These are phyloP conservation scores for Colinus virginianus DNA, from an alignment of 2,113 vertebrate genomes.

Conservation along the genomic window DNA sequence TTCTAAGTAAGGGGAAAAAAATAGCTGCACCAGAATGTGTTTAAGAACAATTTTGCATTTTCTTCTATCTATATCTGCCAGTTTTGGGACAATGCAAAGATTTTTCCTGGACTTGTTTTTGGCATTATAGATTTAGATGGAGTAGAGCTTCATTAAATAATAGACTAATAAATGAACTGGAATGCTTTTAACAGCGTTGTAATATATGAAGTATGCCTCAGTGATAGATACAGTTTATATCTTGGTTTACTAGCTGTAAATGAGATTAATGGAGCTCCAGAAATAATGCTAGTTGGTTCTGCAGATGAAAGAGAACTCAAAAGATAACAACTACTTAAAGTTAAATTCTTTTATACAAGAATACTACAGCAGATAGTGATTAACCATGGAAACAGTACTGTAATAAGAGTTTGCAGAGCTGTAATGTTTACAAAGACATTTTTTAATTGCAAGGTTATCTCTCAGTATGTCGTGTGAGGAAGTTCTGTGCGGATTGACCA, in stretches of 20 bases:
- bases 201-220: background rate
- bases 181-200: conserved; percentile 39
- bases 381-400: background rate
- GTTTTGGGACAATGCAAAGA: background rate
- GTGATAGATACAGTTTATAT: conserved; percentile 1
- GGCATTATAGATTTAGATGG: background rate
- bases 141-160: background rate
- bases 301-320: conserved; percentile 45
- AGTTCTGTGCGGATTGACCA: background rate
- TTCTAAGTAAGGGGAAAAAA: background rate
- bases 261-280: conserved; percentile 32
- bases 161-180: conserved; percentile 23
- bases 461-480: background rate
- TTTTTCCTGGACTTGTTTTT: background rate
- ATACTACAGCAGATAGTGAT: conserved; percentile 1
- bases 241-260: conserved; percentile 49
- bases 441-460: conserved; percentile 58
- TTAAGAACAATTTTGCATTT: background rate
- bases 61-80: background rate
- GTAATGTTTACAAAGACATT: conserved; percentile 33
- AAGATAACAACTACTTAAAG: conserved; percentile 46
- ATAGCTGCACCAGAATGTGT: background rate
- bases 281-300: conserved; percentile 20
- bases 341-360: conserved; percentile 17
- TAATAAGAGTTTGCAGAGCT: conserved; percentile 22